A percentile compares a stretch with the other conserved stretches of the same genome.
Evolutionary conservation across 2,888 invertebrate species (phyloP).

Genomic region (Opisthograptis luteolata): DNA sequence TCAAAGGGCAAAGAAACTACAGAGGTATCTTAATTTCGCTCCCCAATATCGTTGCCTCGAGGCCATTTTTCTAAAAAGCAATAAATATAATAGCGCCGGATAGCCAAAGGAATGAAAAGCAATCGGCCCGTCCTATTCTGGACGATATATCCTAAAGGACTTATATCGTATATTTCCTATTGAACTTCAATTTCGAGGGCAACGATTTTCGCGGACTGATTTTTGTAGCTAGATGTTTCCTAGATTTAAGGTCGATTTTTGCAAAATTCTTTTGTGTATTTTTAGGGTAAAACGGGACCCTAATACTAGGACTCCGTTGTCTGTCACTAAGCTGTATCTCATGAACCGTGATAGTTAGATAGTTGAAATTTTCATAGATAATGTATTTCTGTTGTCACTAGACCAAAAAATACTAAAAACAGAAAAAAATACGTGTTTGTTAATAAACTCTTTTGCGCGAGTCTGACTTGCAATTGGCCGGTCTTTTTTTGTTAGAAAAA

Average conservation of each 20-base stretch:
- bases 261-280: too few species aligned
- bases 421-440: too few species aligned
- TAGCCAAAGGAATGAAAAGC: constrained; percentile 65
- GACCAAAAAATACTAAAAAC: too few species aligned
- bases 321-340: too few species aligned
- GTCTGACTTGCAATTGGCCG: too few species aligned
- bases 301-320: too few species aligned
- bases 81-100: constrained; percentile 72
- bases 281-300: too few species aligned
- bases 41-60: constrained; percentile 56
- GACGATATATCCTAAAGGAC: constrained; percentile 51
- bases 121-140: constrained; percentile 57
- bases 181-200: constrained; percentile 44
- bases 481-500: too few species aligned
- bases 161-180: constrained; percentile 57
- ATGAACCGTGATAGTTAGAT: too few species aligned
- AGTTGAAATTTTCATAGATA: too few species aligned
- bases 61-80: constrained; percentile 71
- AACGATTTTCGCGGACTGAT: background rate
- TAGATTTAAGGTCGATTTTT: background rate
- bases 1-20: constrained; percentile 30
- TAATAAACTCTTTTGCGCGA: too few species aligned
- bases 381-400: too few species aligned
- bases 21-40: constrained; percentile 55
- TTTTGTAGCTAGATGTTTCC: background rate